Base-by-base conservation (phyloP, 2,888 invertebrate genomes). In the Eupithecia pulchellata region DNA sequence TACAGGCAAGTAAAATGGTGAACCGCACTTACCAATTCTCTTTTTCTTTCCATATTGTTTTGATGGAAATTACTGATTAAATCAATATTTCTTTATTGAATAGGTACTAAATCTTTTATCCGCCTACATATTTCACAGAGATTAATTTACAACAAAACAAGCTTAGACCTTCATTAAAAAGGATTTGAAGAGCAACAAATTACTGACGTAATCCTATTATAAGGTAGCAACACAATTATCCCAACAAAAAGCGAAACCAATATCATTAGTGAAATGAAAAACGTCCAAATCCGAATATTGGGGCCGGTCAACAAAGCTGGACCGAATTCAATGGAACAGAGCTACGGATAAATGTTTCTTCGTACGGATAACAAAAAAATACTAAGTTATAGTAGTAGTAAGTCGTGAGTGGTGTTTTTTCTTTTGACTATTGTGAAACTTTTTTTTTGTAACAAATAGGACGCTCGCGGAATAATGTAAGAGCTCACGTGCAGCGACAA, bases 241-340 rank as follows among this genome's bases (percentile, higher is more conserved):
- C 61, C 32, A 47, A 66, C 69, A 69, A 69, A 68, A 66, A 60
- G 39, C 39, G 58, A 69, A 69, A 62, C 64, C 69, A 73, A 73
- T 73, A 73, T 68, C 73, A 69, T 73, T 73, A 73, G 69, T 69
- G 73, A 73, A 69, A 73, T 73, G 73, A 69, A 73, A 69, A 73
- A 73, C 69, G 62, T 52, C 61, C 67, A 67, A 67, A 66, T 62
- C 66, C 55, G 55, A 69, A 55, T 65, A 72, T 72, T 72, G 72
- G 68, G 68, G 66, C 58, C 32, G 69, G 69, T 64, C 72, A 72
- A 72, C 72, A 72, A 73, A 73, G 69, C 73, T 61, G 64, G 57
- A 30, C 55, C 64, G 68, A 75, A 81, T 73, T 79, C 66, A 74
- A 73, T 73, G 72, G 73, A 65, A 78, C 73, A 70, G 4, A 34